These are phyloP conservation scores for Anguilla pacifica DNA, from an alignment of 2,797 vertebrate genomes.

Conservation along the genomic window DNA sequence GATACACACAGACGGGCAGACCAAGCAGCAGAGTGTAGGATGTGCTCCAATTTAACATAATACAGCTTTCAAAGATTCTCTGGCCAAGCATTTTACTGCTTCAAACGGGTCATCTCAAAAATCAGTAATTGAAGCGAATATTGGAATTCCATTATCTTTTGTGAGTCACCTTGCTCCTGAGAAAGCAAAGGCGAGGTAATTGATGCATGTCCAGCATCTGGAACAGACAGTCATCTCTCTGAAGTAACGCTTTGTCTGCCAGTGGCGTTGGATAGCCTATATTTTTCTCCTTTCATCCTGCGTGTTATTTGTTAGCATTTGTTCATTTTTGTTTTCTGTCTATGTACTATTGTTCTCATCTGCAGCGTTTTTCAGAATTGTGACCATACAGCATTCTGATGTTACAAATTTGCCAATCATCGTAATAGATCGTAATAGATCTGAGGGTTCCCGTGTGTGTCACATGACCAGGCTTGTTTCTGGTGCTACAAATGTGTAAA, in stretches of 20 bases:
- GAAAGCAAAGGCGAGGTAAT: slow-evolving; percentile 59
- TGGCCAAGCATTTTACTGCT: slow-evolving; percentile 42
- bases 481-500: neutral
- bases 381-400: neutral
- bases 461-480: neutral
- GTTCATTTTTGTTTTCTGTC: neutral
- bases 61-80: neutral
- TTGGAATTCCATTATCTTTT: slow-evolving; percentile 49
- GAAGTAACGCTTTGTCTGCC: neutral
- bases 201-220: slow-evolving; percentile 50
- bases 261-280: neutral
- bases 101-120: slow-evolving; percentile 43
- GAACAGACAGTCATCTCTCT: slow-evolving; percentile 33
- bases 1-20: neutral
- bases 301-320: neutral
- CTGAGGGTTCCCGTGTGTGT: neutral
- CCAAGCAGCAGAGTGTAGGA: neutral
- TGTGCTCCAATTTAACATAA: neutral
- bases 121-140: slow-evolving; percentile 55
- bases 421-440: neutral
- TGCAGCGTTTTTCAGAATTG: neutral
- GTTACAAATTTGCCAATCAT: neutral
- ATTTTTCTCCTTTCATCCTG: slow-evolving; percentile 7
- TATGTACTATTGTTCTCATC: neutral
- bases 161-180: slow-evolving; percentile 59